phyloP scores from a whole-genome alignment of 2,113 vertebrate genomes.

The Ginglymostoma cirratum region DNA sequence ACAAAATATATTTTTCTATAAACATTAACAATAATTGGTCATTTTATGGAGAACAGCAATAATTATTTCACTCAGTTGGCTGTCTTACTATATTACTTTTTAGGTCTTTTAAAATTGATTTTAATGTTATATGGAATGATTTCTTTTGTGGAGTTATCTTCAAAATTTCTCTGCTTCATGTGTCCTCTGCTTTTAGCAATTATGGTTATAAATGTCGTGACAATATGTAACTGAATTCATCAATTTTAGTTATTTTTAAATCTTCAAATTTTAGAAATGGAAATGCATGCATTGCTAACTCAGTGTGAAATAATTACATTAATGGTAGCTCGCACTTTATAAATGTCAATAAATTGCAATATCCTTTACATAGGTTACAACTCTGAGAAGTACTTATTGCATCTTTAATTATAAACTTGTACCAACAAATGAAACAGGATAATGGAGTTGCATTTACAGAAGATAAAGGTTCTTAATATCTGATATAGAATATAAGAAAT shows the following conservation, averaged over 20 bases:
- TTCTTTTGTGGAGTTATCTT: neutral
- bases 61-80: neutral
- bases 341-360: neutral
- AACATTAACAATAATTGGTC: neutral
- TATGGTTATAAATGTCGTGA: neutral
- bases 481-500: neutral
- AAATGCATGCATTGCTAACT: neutral
- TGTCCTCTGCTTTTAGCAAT: neutral
- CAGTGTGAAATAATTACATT: neutral
- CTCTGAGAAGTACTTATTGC: neutral
- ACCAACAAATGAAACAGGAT: neutral
- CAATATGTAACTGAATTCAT: neutral
- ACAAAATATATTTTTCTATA: neutral
- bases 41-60: neutral
- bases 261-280: neutral
- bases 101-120: neutral
- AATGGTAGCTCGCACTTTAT: neutral
- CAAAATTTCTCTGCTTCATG: neutral
- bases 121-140: neutral
- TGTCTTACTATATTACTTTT: neutral
- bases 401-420: neutral
- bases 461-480: neutral
- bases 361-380: neutral
- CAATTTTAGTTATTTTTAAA: neutral
- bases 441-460: neutral